These are phyloP conservation scores for Metridium senile DNA, from an alignment of 92 coral and sea anemone species.

Conservation along the genomic window DNA sequence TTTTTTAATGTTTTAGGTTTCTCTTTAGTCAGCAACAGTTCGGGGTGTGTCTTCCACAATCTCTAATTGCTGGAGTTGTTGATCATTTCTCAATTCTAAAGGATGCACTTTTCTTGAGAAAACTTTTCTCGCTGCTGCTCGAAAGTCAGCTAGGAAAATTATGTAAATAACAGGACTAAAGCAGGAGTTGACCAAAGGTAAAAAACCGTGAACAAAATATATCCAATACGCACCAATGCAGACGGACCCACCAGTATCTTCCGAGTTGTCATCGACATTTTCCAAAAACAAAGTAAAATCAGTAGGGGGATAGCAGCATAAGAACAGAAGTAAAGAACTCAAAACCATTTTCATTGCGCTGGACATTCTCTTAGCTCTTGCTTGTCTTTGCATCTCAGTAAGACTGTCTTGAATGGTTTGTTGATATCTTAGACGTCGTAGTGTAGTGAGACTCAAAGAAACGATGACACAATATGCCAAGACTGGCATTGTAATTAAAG, in stretches of 20 bases:
- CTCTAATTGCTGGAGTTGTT: no score
- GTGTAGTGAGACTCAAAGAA: neutral
- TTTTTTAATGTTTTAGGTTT: no score
- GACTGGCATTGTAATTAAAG: neutral
- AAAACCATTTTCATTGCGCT: neutral
- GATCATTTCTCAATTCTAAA: neutral
- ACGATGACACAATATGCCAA: neutral
- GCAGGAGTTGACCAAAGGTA: slow-evolving; percentile 10
- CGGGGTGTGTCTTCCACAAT: no score
- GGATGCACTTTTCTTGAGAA: neutral
- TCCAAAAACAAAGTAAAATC: neutral
- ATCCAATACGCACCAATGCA: neutral
- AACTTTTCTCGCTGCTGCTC: neutral
- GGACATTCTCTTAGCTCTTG: neutral
- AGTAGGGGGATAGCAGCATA: neutral
- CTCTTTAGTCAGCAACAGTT: no score
- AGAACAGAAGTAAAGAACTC: neutral
- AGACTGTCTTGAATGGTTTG: neutral
- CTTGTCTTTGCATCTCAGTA: neutral
- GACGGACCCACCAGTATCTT: neutral
- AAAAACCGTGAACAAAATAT: neutral
- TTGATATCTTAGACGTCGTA: neutral
- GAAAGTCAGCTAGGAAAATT: neutral
- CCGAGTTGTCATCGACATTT: neutral
- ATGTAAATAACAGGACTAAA: slow-evolving; percentile 1